phyloP scores from a whole-genome alignment of 1,140 invertebrate species.

The Hyphantria cunea region DNA sequence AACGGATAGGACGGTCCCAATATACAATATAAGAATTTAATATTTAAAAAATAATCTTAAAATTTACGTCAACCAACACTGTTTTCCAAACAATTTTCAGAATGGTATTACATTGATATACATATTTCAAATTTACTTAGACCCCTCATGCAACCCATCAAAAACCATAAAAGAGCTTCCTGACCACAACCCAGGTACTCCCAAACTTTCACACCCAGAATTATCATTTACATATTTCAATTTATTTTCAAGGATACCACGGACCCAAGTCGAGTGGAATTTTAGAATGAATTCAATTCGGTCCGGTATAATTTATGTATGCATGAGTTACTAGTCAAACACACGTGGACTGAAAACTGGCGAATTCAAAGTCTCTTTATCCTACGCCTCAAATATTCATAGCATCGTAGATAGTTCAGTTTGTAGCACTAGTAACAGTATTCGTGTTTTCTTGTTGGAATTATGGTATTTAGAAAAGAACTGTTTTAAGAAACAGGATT shows the following conservation, averaged over 20 bases:
- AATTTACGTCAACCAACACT: too few species aligned
- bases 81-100: too few species aligned
- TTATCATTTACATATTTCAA: slow-evolving; percentile 8
- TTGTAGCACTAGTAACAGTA: background rate
- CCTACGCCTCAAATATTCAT: slow-evolving; percentile 13
- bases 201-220: background rate
- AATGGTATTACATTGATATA: too few species aligned
- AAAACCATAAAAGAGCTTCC: background rate
- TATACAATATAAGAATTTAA: too few species aligned
- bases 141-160: background rate
- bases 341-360: slow-evolving; percentile 10
- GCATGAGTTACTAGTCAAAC: background rate
- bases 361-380: slow-evolving; percentile 5
- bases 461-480: too few species aligned
- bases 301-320: slow-evolving; percentile 8
- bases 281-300: slow-evolving; percentile 8
- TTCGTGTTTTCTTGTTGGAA: background rate
- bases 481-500: too few species aligned
- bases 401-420: slow-evolving; percentile 6
- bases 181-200: too few species aligned
- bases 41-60: too few species aligned
- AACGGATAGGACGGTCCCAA: too few species aligned
- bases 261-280: background rate
- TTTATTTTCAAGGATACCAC: background rate
- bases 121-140: background rate